A percentile compares a stretch with the other conserved stretches of the same genome.
These are phyloP conservation scores for Fragum fragum DNA, from an alignment of 2,888 invertebrate genomes.

Conservation along the genomic window DNA sequence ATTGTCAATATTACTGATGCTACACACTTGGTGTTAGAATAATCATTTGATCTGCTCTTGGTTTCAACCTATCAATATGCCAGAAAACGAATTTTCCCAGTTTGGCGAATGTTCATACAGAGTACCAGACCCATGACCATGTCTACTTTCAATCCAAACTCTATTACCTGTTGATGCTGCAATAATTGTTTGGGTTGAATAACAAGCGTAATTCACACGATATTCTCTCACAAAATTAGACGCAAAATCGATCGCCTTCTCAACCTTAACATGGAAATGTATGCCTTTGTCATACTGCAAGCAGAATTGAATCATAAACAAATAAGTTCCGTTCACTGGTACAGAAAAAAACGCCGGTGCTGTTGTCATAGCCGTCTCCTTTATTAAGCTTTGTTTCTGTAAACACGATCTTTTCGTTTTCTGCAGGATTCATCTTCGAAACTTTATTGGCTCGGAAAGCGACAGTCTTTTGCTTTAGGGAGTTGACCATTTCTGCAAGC, in stretches of 20 bases:
- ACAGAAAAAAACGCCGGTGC: constrained; percentile 7
- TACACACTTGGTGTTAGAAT: too few species aligned
- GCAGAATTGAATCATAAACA: not conserved
- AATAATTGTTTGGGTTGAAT: not conserved
- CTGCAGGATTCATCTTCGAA: not conserved
- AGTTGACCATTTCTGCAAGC: not conserved
- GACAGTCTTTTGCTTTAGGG: not conserved
- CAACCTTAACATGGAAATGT: not conserved
- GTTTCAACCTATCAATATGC: not conserved
- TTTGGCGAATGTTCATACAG: not conserved
- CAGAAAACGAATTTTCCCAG: not conserved
- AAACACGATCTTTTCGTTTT: not conserved
- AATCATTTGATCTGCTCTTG: too few species aligned
- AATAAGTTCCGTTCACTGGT: not conserved
- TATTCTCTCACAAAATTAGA: not conserved
- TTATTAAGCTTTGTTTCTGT: not conserved
- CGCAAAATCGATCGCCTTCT: not conserved
- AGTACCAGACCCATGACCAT: not conserved
- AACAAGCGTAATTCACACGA: not conserved
- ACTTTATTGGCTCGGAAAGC: not conserved
- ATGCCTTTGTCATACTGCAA: not conserved
- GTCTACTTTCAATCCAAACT: not conserved
- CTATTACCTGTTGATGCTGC: not conserved
- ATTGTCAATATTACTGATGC: too few species aligned
- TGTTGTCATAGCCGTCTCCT: not conserved